These are phyloP conservation scores for Actinostola sp. DNA, from an alignment of 92 coral and sea anemone species.

Conservation along the genomic window DNA sequence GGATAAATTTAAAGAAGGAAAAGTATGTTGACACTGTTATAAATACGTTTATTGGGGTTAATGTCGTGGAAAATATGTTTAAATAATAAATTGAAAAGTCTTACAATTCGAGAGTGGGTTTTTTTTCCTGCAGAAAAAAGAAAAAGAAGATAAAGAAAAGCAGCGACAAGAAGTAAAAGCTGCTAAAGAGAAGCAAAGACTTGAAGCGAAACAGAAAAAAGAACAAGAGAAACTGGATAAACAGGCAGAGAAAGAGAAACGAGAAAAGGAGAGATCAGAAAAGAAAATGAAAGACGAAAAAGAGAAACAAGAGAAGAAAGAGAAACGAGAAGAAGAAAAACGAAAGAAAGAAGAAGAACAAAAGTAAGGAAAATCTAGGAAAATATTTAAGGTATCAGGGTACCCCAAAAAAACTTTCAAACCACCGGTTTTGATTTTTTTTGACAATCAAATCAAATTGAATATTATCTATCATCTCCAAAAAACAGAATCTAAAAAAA, in stretches of 20 bases:
- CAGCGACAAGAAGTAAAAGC: conserved; percentile 69
- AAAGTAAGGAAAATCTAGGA: conserved; percentile 74
- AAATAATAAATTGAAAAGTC: background rate
- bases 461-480: too few species aligned
- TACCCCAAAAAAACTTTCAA: too few species aligned
- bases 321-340: conserved; percentile 77
- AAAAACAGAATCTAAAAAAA: too few species aligned
- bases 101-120: background rate
- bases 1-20: conserved; percentile 59
- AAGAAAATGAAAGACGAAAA: conserved; percentile 79
- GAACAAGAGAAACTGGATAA: conserved; percentile 84
- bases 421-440: too few species aligned
- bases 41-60: too few species aligned
- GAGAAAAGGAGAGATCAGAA: conserved; percentile 79
- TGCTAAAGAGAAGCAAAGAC: conserved; percentile 76
- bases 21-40: too few species aligned
- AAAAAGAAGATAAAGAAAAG: conserved; percentile 65
- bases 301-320: conserved; percentile 73
- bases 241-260: conserved; percentile 74
- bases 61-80: too few species aligned
- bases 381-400: background rate
- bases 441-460: too few species aligned
- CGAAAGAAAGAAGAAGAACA: conserved; percentile 75
- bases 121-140: conserved; percentile 29
- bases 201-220: conserved; percentile 80